Base-by-base conservation (phyloP, 2,797 vertebrate species). In the Saxicola maurus region DNA sequence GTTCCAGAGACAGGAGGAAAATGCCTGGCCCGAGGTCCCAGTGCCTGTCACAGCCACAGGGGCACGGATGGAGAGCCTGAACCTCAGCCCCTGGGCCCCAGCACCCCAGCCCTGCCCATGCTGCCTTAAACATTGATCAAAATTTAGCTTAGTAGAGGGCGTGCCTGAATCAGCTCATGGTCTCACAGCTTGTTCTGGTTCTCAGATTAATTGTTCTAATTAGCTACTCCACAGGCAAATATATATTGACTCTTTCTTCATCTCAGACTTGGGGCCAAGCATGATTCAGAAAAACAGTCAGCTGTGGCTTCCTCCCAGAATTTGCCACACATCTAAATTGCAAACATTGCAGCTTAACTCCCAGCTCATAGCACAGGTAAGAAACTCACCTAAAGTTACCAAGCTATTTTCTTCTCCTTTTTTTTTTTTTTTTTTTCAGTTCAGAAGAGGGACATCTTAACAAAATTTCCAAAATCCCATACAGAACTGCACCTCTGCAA, bases 181-280 rank as follows among this genome's bases (percentile, higher is more conserved):
- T 87, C 87, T 92, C 93, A 87, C 80, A 73, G 76, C 74, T 76
- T 87, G 89, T 53, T 61, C 87, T 45, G 5, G 9, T 87, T 73
- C 72, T 81, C 76, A 71, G 35, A 78, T 84, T 94, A 89, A 80
- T 89, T 83, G 80, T 82, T 92, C 90, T 88, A 84, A 95, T 92
- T 92, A 94, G 79, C 91, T 91, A 64, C 83, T 94, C 79, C 79
- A 52, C 77, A 72, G 81, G 57, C 45, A 95, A 94, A 91, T 75
- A 8, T 49, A 45, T 19, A 68, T 74, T 87, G 86, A 57, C 68
- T 82, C 78, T 83, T 82, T 67, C 61, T 64, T 95, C 86, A 48
- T 82, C 86, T 78, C 61, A 74, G 80, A 87, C 78, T 82, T n/a
- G 48, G n/a, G 65, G 77, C 86, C 76, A 93, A 78, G 59, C 53